These are phyloP conservation scores for Volucella inanis DNA, from an alignment of 2,888 invertebrate species.

Conservation along the genomic window DNA sequence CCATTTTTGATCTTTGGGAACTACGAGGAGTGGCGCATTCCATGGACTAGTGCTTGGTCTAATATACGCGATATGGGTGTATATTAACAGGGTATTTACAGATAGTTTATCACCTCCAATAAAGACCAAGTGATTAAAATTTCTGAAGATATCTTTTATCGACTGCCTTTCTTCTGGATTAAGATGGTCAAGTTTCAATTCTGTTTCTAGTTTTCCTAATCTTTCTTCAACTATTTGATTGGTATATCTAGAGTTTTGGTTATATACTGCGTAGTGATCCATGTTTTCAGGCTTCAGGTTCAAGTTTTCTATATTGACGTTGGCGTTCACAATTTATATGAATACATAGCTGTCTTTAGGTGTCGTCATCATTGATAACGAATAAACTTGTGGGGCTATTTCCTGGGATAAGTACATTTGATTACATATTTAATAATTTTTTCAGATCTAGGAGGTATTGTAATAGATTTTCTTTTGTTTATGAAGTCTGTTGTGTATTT, in stretches of 20 bases:
- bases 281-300: background rate
- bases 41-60: conserved; percentile 26
- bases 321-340: background rate
- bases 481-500: background rate
- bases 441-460: conserved; percentile 27
- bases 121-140: conserved; percentile 7
- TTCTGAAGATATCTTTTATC: too few relatives aligned
- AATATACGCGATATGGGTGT: conserved; percentile 9
- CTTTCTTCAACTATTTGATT: background rate
- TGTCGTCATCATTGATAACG: background rate
- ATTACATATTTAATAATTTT: background rate
- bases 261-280: background rate
- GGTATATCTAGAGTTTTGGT: background rate
- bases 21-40: conserved; percentile 9
- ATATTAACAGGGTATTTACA: conserved; percentile 8
- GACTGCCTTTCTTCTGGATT: conserved; percentile 12
- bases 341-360: background rate
- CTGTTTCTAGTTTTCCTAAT: too few relatives aligned
- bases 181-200: too few relatives aligned
- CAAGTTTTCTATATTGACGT: conserved; percentile 7
- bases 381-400: conserved; percentile 5
- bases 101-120: too few relatives aligned
- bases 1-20: conserved; percentile 26
- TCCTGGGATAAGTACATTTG: conserved; percentile 4
- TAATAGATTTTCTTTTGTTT: conserved; percentile 20